A percentile compares a stretch with the other conserved stretches of the same genome.
These are phyloP conservation scores for Aplochiton taeniatus DNA, from an alignment of 2,797 vertebrate species.

Conservation along the genomic window DNA sequence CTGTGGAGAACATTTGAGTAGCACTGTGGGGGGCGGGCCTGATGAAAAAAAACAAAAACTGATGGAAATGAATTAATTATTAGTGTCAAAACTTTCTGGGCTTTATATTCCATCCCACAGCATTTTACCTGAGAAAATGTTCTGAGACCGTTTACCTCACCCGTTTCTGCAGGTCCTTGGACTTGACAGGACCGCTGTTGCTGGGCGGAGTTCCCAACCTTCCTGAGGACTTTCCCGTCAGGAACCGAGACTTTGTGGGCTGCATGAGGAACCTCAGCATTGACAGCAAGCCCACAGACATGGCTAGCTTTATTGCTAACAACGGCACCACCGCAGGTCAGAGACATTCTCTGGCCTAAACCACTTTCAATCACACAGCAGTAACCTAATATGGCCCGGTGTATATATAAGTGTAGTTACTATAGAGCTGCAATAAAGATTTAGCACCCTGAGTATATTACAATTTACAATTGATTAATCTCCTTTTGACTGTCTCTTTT, in stretches of 20 bases:
- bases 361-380: background rate
- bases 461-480: no score
- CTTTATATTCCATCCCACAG: background rate
- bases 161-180: slow-evolving; percentile 84
- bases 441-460: no score
- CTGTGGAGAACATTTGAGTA: background rate
- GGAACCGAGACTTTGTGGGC: slow-evolving; percentile 91
- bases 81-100: no score
- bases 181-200: slow-evolving; percentile 92
- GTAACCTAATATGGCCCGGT: no score
- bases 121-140: background rate
- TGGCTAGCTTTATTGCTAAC: slow-evolving; percentile 95
- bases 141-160: background rate
- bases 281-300: slow-evolving; percentile 87
- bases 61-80: no score
- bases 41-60: no score
- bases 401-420: no score
- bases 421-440: no score
- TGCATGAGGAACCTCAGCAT: slow-evolving; percentile 96
- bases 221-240: slow-evolving; percentile 94
- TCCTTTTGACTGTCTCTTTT: no score
- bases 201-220: slow-evolving; percentile 95
- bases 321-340: slow-evolving; percentile 92
- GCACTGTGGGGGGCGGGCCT: background rate
- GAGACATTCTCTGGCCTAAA: background rate